phyloP scores from a whole-genome alignment of 2,888 invertebrate genomes.

The Drosophila pseudotakahashii region DNA sequence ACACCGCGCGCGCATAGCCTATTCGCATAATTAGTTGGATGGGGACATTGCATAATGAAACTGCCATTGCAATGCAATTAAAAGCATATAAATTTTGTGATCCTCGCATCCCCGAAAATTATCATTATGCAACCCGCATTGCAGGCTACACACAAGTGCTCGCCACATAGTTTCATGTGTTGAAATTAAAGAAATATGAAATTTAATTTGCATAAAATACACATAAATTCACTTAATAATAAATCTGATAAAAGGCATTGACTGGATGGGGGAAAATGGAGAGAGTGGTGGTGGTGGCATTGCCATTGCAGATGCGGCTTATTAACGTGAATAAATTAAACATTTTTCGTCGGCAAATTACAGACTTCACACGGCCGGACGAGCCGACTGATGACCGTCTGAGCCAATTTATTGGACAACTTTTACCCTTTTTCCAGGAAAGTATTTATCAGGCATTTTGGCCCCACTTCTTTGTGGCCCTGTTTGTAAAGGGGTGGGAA shows the following conservation, averaged over 20 bases:
- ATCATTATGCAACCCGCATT: constrained; percentile 54
- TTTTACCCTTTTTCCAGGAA: constrained; percentile 28
- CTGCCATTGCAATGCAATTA: constrained; percentile 68
- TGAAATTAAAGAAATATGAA: constrained; percentile 71
- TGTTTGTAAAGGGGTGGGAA: background rate
- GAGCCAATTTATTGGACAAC: constrained; percentile 30
- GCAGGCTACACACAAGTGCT: constrained; percentile 42
- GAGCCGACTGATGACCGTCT: constrained; percentile 5
- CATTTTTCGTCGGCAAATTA: constrained; percentile 49
- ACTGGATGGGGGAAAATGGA: background rate
- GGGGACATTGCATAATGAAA: constrained; percentile 61
- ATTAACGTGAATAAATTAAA: constrained; percentile 75
- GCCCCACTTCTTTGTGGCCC: constrained; percentile 15
- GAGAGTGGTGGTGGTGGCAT: no score
- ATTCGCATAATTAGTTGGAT: constrained; percentile 66
- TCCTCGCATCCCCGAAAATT: constrained; percentile 36
- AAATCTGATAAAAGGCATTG: constrained; percentile 67
- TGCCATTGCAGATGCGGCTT: constrained; percentile 63
- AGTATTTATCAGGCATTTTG: constrained; percentile 55
- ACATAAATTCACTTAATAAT: constrained; percentile 61
- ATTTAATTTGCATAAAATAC: constrained; percentile 48
- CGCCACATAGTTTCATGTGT: constrained; percentile 65
- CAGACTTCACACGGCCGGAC: constrained; percentile 26
- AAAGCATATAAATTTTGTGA: constrained; percentile 67
- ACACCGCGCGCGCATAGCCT: constrained; percentile 33